Evolutionary conservation across 2,113 vertebrate species (phyloP).

Genomic region (Anser brachyrhynchus): DNA sequence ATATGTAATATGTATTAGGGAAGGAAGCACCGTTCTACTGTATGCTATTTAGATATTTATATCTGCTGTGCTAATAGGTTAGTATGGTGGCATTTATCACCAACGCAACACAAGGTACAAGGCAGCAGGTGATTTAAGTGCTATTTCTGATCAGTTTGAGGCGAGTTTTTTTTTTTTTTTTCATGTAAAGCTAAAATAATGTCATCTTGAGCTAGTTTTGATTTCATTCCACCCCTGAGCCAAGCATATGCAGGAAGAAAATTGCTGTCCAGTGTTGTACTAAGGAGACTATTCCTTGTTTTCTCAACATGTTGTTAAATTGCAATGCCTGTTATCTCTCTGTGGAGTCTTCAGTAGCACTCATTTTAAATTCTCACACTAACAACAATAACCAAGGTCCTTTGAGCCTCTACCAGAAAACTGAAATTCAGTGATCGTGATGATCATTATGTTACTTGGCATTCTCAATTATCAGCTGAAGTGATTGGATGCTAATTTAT

Average conservation of each 20-base stretch:
- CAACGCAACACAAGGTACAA: not conserved
- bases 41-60: not conserved
- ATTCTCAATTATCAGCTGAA: conserved; percentile 11
- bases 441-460: not conserved
- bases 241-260: not conserved
- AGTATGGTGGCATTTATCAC: not conserved
- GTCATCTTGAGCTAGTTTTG: not conserved
- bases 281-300: not conserved
- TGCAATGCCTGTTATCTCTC: not conserved
- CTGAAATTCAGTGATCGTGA: not conserved
- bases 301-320: not conserved
- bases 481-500: conserved; percentile 31
- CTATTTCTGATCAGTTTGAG: not conserved
- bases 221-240: not conserved
- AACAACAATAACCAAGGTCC: not conserved
- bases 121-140: not conserved
- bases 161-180: not conserved
- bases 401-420: not conserved
- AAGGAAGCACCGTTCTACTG: not conserved
- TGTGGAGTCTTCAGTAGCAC: not conserved
- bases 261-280: not conserved
- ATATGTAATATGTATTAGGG: not conserved
- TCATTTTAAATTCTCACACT: not conserved
- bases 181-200: not conserved
- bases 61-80: not conserved